Conservation (phyloP, 2,113 vertebrate genomes). For the Hyaena hyaena region DNA sequence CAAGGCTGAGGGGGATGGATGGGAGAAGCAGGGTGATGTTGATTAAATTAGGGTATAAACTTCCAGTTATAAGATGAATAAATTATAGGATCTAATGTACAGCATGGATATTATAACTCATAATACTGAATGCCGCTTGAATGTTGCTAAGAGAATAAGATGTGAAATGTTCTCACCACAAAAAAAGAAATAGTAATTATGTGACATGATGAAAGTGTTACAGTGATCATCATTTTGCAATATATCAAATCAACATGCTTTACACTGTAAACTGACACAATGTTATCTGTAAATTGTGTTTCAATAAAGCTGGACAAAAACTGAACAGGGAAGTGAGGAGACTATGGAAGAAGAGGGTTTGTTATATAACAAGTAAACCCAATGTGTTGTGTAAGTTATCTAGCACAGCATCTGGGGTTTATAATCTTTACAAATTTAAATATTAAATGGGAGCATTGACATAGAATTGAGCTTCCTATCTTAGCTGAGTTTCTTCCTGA, state of each 20-base stretch:
- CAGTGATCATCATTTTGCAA: background rate
- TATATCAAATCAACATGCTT: background rate
- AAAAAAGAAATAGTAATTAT: background rate
- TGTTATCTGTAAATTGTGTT: background rate
- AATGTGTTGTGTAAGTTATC: background rate
- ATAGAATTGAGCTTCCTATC: background rate
- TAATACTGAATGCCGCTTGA: background rate
- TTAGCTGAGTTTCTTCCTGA: background rate
- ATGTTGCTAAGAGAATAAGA: background rate
- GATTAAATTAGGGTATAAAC: background rate
- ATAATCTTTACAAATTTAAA: conserved; percentile 11
- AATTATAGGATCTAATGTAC: background rate
- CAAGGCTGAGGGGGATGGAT: background rate
- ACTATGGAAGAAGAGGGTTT: background rate
- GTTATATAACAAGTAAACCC: background rate
- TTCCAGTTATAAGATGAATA: background rate
- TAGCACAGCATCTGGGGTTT: background rate
- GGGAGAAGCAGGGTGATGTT: background rate
- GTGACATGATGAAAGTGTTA: background rate
- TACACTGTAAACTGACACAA: background rate
- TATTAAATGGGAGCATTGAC: background rate
- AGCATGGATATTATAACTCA: background rate
- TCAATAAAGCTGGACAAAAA: background rate
- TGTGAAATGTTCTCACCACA: background rate
- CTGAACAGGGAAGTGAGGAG: background rate